These are phyloP conservation scores for Gryon sp. DNA, from an alignment of 1,140 invertebrate species.

Conservation along the genomic window DNA sequence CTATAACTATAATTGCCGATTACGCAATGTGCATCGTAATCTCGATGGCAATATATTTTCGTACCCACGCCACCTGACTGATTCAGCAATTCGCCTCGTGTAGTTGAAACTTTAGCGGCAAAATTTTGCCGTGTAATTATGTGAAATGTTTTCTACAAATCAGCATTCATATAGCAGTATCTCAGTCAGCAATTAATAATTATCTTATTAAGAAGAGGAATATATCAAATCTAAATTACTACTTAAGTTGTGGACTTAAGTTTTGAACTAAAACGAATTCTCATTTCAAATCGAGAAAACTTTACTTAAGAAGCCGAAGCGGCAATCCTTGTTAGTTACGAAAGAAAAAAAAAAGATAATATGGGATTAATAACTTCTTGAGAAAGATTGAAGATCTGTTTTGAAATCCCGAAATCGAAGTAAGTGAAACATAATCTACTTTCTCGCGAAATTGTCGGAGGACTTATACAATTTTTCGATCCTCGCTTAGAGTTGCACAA, in stretches of 20 bases:
- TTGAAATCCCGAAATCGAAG: background rate
- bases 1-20: slow-evolving; percentile 14
- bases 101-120: background rate
- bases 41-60: slow-evolving; percentile 9
- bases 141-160: background rate
- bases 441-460: background rate
- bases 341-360: background rate
- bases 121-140: background rate
- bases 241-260: no score
- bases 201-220: background rate
- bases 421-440: slow-evolving; percentile 11
- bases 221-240: no score
- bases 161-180: no score
- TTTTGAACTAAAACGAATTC: no score
- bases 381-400: background rate
- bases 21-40: slow-evolving; percentile 13
- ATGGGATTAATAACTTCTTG: background rate
- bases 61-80: background rate
- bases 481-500: background rate
- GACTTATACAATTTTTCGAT: background rate
- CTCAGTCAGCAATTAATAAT: slow-evolving; percentile 7
- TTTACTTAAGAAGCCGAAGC: no score
- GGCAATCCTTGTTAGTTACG: no score
- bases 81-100: background rate
- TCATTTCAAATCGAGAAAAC: no score